phyloP scores from a whole-genome alignment of 1,140 invertebrate genomes.

The Temnothorax longispinosus region DNA sequence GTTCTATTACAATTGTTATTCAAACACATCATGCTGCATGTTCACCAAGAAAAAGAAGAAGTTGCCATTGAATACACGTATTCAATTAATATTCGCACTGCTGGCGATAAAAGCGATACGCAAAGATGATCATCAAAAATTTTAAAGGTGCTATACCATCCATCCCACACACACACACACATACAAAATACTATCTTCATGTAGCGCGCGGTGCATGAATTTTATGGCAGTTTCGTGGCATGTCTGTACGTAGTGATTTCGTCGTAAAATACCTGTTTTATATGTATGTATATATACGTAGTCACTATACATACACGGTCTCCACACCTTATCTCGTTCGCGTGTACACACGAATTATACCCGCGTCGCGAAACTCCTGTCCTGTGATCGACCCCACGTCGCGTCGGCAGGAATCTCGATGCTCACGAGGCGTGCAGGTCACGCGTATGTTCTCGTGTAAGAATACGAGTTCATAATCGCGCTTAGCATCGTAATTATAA shows the following conservation, averaged over 20 bases:
- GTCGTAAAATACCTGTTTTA: conserved; percentile 43
- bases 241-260: conserved; percentile 62
- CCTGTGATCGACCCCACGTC: conserved; percentile 62
- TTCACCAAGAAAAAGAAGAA: neutral
- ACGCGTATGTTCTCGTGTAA: conserved; percentile 36
- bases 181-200: neutral
- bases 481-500: conserved; percentile 36
- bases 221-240: conserved; percentile 60
- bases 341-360: conserved; percentile 71
- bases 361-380: conserved; percentile 65
- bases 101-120: neutral
- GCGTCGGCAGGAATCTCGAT: conserved; percentile 62
- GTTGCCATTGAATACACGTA: neutral
- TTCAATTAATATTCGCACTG: neutral
- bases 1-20: neutral
- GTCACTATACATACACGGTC: conserved; percentile 69
- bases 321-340: conserved; percentile 70
- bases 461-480: conserved; percentile 9
- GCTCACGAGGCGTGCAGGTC: conserved; percentile 46
- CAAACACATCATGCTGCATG: neutral
- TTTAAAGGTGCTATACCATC: neutral
- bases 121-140: neutral
- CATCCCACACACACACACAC: neutral
- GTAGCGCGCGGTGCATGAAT: conserved; percentile 57
- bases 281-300: conserved; percentile 64